Evolutionary conservation across 2,888 invertebrate species (phyloP).

Genomic region (Cephus spinipes): DNA sequence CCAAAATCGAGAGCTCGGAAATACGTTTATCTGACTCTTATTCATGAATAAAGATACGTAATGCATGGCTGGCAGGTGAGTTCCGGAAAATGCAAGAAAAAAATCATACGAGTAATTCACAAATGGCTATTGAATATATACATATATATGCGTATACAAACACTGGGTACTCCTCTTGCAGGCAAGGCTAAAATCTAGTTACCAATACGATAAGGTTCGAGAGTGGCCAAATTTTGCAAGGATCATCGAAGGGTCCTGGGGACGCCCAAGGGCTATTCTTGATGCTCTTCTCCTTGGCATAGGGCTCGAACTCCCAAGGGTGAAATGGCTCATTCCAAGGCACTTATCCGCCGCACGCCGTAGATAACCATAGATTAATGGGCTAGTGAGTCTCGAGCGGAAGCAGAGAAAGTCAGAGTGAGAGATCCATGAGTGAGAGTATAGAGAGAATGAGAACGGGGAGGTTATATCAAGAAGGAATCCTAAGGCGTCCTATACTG

Average conservation of each 20-base stretch:
- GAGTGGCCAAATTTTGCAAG: conserved; percentile 47
- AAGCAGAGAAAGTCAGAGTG: conserved; percentile 38
- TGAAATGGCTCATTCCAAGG: conserved; percentile 66
- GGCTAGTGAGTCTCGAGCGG: conserved; percentile 51
- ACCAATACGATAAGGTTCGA: neutral
- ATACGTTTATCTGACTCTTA: no score
- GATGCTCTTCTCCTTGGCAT: conserved; percentile 29
- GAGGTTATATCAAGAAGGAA: conserved; percentile 21
- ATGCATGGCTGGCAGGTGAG: no score
- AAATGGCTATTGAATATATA: no score
- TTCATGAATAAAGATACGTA: no score
- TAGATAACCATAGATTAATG: conserved; percentile 68
- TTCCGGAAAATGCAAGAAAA: no score
- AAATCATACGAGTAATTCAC: no score
- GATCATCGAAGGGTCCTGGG: conserved; percentile 50
- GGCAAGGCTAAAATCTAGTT: no score
- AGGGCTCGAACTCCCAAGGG: conserved; percentile 62
- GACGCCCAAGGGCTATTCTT: conserved; percentile 58
- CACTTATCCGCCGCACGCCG: conserved; percentile 64
- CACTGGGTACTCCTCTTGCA: no score
- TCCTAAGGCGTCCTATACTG: conserved; percentile 47
- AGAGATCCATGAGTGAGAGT: conserved; percentile 43
- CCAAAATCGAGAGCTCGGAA: neutral
- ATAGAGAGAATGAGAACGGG: conserved; percentile 30
- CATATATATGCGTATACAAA: no score